phyloP scores from a whole-genome alignment of 37 sponge, comb jelly and placozoan genomes.

The Aphrocallistes beatrix region DNA sequence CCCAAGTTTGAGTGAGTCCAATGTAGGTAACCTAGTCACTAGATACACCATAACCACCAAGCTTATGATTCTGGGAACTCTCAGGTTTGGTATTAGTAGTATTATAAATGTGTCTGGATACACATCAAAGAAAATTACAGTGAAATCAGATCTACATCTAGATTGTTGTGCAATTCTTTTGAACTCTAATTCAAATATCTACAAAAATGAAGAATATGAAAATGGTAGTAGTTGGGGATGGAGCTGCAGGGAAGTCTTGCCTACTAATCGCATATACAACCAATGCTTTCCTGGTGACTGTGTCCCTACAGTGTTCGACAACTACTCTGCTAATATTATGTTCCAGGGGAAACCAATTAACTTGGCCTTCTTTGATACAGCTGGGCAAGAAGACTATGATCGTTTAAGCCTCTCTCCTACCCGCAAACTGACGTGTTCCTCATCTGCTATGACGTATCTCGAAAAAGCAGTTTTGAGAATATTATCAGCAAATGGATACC shows the following conservation, averaged over 20 bases:
- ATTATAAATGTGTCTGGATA: no score
- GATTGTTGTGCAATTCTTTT: no score
- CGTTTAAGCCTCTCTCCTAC: conserved; percentile 53
- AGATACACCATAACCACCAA: no score
- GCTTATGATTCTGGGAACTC: no score
- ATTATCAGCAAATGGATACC: conserved; percentile 33
- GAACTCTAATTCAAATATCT: no score
- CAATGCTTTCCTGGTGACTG: conserved; percentile 50
- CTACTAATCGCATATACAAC: conserved; percentile 44
- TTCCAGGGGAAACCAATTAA: conserved; percentile 40
- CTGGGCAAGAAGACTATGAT: conserved; percentile 69
- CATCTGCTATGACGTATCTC: conserved; percentile 26
- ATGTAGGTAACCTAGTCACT: no score
- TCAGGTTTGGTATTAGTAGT: no score
- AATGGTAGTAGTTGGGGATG: conserved; percentile 45
- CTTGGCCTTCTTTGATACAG: conserved; percentile 22
- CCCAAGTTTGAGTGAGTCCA: no score
- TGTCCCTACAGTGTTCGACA: conserved; percentile 60
- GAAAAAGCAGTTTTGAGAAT: conserved; percentile 33
- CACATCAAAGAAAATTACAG: no score
- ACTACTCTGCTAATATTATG: conserved; percentile 36
- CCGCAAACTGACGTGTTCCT: conserved; percentile 63
- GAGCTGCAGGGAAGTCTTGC: conserved; percentile 56
- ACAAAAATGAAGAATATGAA: conserved; percentile 31
- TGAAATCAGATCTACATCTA: no score